These are phyloP conservation scores for Mus musculus DNA, from an alignment of 2,113 vertebrate species.

Conservation along the genomic window DNA sequence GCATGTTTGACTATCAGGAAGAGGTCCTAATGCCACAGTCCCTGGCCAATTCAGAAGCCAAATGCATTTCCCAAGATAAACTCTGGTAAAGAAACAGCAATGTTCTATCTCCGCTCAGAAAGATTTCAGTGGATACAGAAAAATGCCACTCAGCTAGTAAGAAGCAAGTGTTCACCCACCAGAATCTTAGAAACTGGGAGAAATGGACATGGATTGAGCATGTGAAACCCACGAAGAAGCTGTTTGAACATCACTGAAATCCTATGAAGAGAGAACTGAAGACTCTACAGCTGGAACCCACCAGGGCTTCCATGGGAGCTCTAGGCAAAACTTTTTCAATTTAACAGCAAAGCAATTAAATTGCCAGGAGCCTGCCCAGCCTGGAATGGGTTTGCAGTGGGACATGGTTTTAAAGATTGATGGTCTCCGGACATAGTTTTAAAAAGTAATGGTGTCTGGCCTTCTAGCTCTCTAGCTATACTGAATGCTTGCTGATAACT, in stretches of 20 bases:
- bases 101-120: neutral
- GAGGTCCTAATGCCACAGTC: neutral
- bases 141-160: neutral
- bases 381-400: no score
- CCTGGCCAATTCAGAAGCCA: neutral
- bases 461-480: no score
- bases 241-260: neutral
- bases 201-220: neutral
- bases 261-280: neutral
- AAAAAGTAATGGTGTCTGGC: no score
- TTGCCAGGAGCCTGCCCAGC: no score
- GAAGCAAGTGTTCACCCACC: neutral
- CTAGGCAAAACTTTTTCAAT: neutral
- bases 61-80: neutral
- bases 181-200: neutral
- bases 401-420: no score
- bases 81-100: neutral
- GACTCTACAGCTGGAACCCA: neutral
- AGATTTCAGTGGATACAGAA: neutral
- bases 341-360: neutral
- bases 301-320: neutral
- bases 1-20: neutral
- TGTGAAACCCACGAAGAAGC: neutral
- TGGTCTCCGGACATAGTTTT: no score
- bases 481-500: no score